Evolutionary conservation across 2,113 vertebrate species (phyloP).

Genomic region (Struthio camelus): DNA sequence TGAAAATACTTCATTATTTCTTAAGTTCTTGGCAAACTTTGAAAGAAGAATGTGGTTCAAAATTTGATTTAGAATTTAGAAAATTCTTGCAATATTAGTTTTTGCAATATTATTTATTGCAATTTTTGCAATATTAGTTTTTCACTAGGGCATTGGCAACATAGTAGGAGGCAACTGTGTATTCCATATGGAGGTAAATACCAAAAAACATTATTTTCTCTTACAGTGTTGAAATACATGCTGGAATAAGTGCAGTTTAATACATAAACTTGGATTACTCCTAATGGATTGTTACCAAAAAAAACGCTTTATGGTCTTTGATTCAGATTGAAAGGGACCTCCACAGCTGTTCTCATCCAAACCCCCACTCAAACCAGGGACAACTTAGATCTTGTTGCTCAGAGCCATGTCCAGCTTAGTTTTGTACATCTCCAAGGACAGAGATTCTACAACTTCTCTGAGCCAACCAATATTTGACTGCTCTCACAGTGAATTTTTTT

Average conservation of each 20-base stretch:
- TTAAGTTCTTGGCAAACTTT: neutral
- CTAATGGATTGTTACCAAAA: neutral
- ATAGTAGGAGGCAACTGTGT: neutral
- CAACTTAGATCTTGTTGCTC: neutral
- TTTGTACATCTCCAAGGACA: neutral
- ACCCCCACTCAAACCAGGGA: neutral
- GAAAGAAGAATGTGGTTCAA: neutral
- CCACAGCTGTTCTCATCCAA: neutral
- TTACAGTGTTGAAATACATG: neutral
- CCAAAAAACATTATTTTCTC: neutral
- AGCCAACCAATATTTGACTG: neutral
- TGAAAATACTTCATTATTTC: neutral
- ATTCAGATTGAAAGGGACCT: neutral
- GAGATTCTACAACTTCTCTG: neutral
- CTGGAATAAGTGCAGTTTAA: neutral
- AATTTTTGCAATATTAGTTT: too few species aligned
- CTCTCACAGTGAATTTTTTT: neutral
- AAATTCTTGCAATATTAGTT: too few species aligned
- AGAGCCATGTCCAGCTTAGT: neutral
- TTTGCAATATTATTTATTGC: too few species aligned
- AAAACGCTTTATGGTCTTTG: neutral
- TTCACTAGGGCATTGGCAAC: neutral
- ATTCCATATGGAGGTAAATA: neutral
- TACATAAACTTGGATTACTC: neutral
- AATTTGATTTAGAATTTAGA: neutral